Evolutionary conservation across 2,797 vertebrate genomes (phyloP), one percentile per base, ranked within the genome.

Genomic region (Adrianichthys oophorus): DNA sequence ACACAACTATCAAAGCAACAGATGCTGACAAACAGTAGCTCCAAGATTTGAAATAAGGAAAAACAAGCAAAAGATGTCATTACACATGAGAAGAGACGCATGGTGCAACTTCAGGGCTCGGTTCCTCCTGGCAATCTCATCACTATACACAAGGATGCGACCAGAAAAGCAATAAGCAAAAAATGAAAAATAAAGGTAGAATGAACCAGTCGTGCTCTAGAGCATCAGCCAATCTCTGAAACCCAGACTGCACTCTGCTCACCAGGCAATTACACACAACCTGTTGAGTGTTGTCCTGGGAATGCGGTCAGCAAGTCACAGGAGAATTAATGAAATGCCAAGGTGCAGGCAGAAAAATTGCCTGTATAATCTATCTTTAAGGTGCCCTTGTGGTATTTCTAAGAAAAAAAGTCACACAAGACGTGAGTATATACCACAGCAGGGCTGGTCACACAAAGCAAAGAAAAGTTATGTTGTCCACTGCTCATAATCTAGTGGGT

Each of bases 271-370:
- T 92, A 91, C 88, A 88, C 86, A 84, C 85, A 90, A 92, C 91
- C 82, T 90, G 92, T 92, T 90, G 90, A 87, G 76, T 90, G 90
- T 91, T 89, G 91, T 92, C 83, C 80, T 78, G 21, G 84, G 89
- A 91, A 88, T 71, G 89, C 72, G 70, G 82, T 81, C 82, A 76
- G 82, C 79, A 72, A 90, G 87, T 89, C 89, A 65, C 91, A 68
- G 57, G 91, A 89, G 92, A 91, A 87, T 89, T 90, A 91, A 92
- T 91, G 87, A 91, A 92, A 93, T 88, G 85, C 88, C 74, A 87
- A 78, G 78, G 87, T 80, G 85, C 87, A 89, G 76, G 72, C 61
- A 88, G 81, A 91, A 85, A 90, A 91, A 91, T 91, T 89, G 87
- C 83, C 85, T 85, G 70, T 77, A 80, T 89, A 91, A 92, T 89